These are phyloP conservation scores for Pogonus chalceus DNA, from an alignment of 1,140 invertebrate genomes.

Conservation along the genomic window DNA sequence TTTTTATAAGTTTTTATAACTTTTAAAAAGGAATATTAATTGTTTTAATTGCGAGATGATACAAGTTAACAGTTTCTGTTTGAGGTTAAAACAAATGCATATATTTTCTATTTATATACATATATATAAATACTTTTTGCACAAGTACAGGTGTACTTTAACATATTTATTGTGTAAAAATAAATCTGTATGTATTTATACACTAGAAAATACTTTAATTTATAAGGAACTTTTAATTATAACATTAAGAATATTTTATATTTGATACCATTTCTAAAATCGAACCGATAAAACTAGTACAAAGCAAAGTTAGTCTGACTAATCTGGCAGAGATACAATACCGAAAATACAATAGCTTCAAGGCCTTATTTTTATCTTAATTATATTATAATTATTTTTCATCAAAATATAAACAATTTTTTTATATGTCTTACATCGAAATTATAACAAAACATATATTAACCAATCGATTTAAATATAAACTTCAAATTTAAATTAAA, in stretches of 20 bases:
- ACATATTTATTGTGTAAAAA: not conserved
- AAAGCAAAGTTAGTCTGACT: not conserved
- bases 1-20: too few relatives aligned
- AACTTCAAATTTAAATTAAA: not conserved
- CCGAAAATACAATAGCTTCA: constrained; percentile 1
- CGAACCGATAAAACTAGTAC: not conserved
- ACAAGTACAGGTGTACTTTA: not conserved
- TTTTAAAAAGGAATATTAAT: too few relatives aligned
- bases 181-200: constrained; percentile 13
- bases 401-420: not conserved
- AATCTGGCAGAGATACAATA: not conserved
- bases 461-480: too few relatives aligned
- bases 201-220: not conserved
- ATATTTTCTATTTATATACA: too few relatives aligned
- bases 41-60: not conserved
- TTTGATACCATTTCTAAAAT: not conserved
- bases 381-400: not conserved
- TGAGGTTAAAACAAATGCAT: too few relatives aligned
- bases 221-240: not conserved
- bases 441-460: too few relatives aligned
- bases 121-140: too few relatives aligned
- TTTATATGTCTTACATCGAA: not conserved
- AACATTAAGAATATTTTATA: not conserved
- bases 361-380: constrained; percentile 1
- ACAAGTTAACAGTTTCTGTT: too few relatives aligned